Conservation (phyloP, 2,888 invertebrate species). For the Oscheius onirici region DNA sequence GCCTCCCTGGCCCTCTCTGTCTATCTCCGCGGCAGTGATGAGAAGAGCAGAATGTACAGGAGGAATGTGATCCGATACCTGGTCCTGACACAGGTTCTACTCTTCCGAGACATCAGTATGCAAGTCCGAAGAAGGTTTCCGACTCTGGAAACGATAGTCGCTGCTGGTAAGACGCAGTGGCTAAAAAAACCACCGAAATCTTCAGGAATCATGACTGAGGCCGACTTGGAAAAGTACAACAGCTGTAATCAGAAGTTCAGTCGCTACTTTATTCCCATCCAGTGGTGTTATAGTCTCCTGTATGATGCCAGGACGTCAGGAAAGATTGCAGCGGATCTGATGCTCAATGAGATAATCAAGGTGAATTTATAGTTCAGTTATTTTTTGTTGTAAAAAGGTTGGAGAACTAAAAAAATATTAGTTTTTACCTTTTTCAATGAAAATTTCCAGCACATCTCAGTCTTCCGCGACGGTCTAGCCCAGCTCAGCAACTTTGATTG, state of each 20-base stretch:
- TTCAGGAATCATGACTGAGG: constrained; percentile 51
- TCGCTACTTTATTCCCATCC: constrained; percentile 55
- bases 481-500: constrained; percentile 60
- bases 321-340: constrained; percentile 54
- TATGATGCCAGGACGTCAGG: constrained; percentile 53
- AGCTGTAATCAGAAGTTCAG: constrained; percentile 42
- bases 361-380: no score
- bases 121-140: constrained; percentile 51
- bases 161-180: constrained; percentile 36
- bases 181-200: no score
- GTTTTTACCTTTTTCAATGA: neutral
- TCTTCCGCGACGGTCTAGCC: constrained; percentile 53
- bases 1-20: constrained; percentile 57
- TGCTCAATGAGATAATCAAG: constrained; percentile 59
- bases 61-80: constrained; percentile 63
- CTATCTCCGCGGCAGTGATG: constrained; percentile 61
- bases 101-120: constrained; percentile 57
- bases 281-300: constrained; percentile 53
- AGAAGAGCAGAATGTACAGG: constrained; percentile 53
- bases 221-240: constrained; percentile 42
- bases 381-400: neutral
- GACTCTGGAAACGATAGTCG: constrained; percentile 53
- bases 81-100: constrained; percentile 63
- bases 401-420: neutral
- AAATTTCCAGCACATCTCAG: constrained; percentile 42